Evolutionary conservation across 2,888 invertebrate species (phyloP).

Genomic region (Hyposoter didymator): DNA sequence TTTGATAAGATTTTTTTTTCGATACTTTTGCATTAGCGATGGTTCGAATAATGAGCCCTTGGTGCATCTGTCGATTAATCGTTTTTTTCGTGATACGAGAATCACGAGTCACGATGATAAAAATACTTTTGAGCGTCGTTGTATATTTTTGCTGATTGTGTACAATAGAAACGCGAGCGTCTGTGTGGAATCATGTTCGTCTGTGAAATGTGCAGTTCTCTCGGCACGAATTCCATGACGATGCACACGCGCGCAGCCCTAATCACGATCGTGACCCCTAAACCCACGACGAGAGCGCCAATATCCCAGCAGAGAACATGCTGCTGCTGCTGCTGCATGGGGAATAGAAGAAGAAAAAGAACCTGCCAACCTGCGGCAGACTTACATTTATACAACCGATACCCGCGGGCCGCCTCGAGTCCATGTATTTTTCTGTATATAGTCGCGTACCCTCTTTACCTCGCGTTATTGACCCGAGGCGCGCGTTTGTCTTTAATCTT

Average conservation of each 20-base stretch:
- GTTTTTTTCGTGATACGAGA: not conserved
- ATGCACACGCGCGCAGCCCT: constrained; percentile 59
- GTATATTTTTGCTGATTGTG: not conserved
- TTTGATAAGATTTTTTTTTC: no score
- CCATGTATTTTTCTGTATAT: not conserved
- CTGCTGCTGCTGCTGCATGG: no score
- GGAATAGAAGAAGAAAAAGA: not conserved
- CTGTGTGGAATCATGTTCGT: not conserved
- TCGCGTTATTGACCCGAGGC: constrained; percentile 39
- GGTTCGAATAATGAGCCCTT: no score
- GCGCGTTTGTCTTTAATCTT: constrained; percentile 7
- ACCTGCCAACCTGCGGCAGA: constrained; percentile 37
- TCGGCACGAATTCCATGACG: constrained; percentile 59
- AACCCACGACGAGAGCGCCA: constrained; percentile 49
- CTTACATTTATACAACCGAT: constrained; percentile 29
- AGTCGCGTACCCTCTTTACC: constrained; percentile 19
- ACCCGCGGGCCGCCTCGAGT: not conserved
- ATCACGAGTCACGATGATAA: not conserved
- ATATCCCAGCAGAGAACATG: constrained; percentile 4
- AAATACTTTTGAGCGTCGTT: not conserved
- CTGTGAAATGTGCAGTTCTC: constrained; percentile 38
- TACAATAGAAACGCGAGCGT: not conserved
- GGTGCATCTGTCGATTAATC: not conserved
- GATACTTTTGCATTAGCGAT: not conserved
- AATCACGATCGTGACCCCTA: constrained; percentile 67